Conservation (phyloP, 2,888 invertebrate species). For the Fragum fragum region DNA sequence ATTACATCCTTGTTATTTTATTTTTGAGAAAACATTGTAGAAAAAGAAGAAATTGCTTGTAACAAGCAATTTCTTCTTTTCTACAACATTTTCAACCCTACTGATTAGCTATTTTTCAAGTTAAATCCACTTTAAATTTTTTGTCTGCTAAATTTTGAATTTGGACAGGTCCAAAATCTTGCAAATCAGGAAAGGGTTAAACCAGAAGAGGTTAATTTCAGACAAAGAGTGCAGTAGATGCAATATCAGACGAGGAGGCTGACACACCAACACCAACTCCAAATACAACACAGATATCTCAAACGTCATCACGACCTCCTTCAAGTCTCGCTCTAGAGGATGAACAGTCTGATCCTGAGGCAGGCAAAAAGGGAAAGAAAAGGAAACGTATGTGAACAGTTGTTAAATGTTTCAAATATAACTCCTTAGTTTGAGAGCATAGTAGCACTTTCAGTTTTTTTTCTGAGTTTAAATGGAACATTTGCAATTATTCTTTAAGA, state of each 20-base stretch:
- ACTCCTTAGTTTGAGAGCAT: too few relatives aligned
- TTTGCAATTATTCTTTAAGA: too few relatives aligned
- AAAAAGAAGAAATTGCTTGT: too few relatives aligned
- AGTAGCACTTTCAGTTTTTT: too few relatives aligned
- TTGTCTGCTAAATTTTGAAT: neutral
- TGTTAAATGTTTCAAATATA: too few relatives aligned
- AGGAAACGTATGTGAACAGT: slow-evolving; percentile 47
- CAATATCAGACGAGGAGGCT: slow-evolving; percentile 80
- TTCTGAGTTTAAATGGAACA: too few relatives aligned
- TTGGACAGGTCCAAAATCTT: neutral
- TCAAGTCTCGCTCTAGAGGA: slow-evolving; percentile 64
- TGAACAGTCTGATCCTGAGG: slow-evolving; percentile 67
- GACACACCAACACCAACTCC: slow-evolving; percentile 59
- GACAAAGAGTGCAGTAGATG: slow-evolving; percentile 69
- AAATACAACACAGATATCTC: slow-evolving; percentile 40
- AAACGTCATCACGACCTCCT: slow-evolving; percentile 46
- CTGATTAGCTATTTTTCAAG: too few relatives aligned
- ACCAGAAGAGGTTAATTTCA: neutral
- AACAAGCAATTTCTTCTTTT: too few relatives aligned
- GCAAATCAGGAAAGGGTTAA: too few relatives aligned
- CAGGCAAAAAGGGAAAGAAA: slow-evolving; percentile 45
- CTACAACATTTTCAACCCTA: too few relatives aligned
- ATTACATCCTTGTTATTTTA: too few relatives aligned
- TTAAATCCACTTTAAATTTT: neutral
- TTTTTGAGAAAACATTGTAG: too few relatives aligned